Percentiles rank a stretch among this genome's conserved stretches.
phyloP scores from a whole-genome alignment of 2,113 vertebrate species.

The Melanotaenia duboulayi region DNA sequence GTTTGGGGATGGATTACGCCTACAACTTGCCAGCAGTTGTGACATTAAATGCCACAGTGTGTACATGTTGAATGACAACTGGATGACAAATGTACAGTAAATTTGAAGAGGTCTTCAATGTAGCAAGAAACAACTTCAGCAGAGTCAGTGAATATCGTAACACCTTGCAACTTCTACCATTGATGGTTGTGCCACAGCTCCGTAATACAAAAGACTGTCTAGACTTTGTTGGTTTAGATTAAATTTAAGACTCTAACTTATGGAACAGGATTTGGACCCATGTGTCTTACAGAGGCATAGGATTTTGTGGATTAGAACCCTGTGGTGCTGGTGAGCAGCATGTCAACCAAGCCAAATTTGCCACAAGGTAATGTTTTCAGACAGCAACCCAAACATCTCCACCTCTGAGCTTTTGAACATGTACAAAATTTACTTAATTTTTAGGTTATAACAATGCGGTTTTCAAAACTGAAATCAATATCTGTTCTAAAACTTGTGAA shows the following conservation, averaged over 20 bases:
- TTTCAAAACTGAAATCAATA: no score
- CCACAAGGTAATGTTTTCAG: not conserved
- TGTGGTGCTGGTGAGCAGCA: not conserved
- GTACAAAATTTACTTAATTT: not conserved
- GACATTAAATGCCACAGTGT: conserved; percentile 20
- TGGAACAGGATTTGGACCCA: conserved; percentile 18
- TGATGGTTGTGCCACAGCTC: not conserved
- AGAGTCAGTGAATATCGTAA: not conserved
- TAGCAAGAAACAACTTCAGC: not conserved
- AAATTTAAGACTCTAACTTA: not conserved
- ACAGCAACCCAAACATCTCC: not conserved
- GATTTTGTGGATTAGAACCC: conserved; percentile 29
- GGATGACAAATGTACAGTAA: not conserved
- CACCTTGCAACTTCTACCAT: not conserved
- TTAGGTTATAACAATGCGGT: no score
- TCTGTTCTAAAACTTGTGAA: no score
- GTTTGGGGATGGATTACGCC: conserved; percentile 39
- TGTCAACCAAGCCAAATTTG: not conserved
- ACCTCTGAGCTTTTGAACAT: not conserved
- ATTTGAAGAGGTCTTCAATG: not conserved
- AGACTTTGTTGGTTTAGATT: conserved; percentile 18
- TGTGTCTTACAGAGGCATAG: not conserved
- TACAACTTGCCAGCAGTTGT: conserved; percentile 16
- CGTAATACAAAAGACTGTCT: not conserved
- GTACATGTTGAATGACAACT: not conserved